These are phyloP conservation scores for Acanthosepion lycidas DNA, from an alignment of 2,888 invertebrate species.

Conservation along the genomic window DNA sequence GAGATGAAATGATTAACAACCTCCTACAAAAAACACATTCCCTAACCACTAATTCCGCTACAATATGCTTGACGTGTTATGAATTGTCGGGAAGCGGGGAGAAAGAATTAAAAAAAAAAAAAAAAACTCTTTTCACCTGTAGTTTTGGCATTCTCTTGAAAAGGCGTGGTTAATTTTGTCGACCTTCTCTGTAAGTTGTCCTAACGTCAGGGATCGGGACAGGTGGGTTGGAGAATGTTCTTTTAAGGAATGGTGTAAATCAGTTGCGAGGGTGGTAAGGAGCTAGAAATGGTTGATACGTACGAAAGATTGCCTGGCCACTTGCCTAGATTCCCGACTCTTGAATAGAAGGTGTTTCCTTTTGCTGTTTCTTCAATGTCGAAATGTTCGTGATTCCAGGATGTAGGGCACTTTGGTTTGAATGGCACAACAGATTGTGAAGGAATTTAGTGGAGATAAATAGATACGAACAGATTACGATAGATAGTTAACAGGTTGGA, in stretches of 20 bases:
- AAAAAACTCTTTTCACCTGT: too few species aligned
- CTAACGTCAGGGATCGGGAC: not conserved
- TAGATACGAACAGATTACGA: not conserved
- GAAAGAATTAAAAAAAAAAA: not conserved
- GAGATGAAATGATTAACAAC: not conserved
- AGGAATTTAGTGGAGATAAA: not conserved
- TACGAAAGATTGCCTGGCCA: not conserved
- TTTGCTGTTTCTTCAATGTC: not conserved
- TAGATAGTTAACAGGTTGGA: not conserved
- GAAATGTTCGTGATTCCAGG: not conserved
- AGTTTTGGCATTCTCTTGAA: not conserved
- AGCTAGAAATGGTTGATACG: not conserved
- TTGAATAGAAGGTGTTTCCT: not conserved
- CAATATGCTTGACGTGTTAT: too few species aligned
- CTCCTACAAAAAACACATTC: not conserved
- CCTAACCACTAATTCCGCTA: too few species aligned
- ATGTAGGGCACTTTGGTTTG: not conserved
- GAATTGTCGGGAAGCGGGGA: not conserved
- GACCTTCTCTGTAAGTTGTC: not conserved
- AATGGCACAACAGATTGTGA: not conserved
- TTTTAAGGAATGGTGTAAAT: too few species aligned
- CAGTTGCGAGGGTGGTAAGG: not conserved
- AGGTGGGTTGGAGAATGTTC: not conserved
- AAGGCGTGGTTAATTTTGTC: not conserved
- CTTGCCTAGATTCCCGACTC: not conserved